Base-by-base conservation (phyloP, 2,888 invertebrate species). In the Mythimna impura region DNA sequence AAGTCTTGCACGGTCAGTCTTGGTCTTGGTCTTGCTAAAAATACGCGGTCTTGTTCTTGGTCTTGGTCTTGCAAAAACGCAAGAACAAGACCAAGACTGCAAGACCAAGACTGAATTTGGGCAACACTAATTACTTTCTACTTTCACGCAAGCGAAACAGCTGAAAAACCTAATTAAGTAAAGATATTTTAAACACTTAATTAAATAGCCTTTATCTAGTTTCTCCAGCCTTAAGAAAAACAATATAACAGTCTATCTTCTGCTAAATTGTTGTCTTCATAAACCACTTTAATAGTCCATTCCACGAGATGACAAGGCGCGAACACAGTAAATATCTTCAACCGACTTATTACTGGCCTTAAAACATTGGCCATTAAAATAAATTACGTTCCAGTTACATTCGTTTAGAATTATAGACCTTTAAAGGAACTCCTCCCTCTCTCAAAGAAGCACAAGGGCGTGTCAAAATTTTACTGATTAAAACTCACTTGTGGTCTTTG, bases 251-350 rank as follows among this genome's bases (percentile, higher is more conserved):
- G 40, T 62, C 50, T 50, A 52, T 66, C 57, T 78, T 60, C 0
- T 22, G 20, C 40, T 58, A 30, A 66, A 74, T 64, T 14, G 63
- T 58, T 74, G 74, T 73, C 66, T 67, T 60, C 66, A 77, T 77
- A 77, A 77, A 77, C 66, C 58, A 77, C 64, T 67, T 80, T 80
- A 80, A 77, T 67, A 60, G 80, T 47, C 77, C 66, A 77, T 77
- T 80, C 20, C 30, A 43, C 0, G 14, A 66, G 58, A 50, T 61
- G 66, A 77, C 80, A 74, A 80, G 63, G 36, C 63, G 55, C 60
- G 64, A 74, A 74, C 50, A 67, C 63, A 62, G 47, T 5, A 50
- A 80, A 77, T 77, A 57, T 74, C 80, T 73, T 62, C 34, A 50
- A 80, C 66, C 66, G 75, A 74, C 54, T 63, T 74, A 66, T 55